Base-by-base conservation (phyloP, 2,888 invertebrate genomes). In the Asteroscopus sphinx region DNA sequence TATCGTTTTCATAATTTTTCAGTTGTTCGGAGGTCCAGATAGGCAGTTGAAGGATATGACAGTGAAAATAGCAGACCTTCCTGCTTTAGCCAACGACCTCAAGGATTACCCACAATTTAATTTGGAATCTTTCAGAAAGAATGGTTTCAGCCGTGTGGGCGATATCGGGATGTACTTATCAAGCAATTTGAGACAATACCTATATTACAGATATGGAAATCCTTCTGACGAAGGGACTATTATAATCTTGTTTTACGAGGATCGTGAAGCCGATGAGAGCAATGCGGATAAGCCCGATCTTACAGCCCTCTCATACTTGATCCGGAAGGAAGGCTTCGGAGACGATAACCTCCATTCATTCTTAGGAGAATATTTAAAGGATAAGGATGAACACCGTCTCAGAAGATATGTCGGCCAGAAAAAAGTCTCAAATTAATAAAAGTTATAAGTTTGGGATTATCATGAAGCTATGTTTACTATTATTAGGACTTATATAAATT, bases 141-240 rank as follows among this genome's bases (percentile, higher is more conserved):
- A 68, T 7, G 80, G 79, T 9, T 70, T 81, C 49, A 61, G 35
- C 32, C 71, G 63, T 8, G 46, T 69, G 2, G 82, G 77, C 0
- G 53, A 81, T 53, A 41, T 77, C 0, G 86, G 83, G 1, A 70
- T 80, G 15, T 88, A 83, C 53, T 5, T 85, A 3, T 85, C 89
- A 0, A 70, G 75, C 8, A 83, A 79, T 41, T 45, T 88, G 1
- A 63, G 80, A 0, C 68, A 85, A 9, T 87, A 76, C 48, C 54
- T 86, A 0, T 74, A 69, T 21, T 66, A 75, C 8, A 44, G 47
- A 1, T 48, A 65, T 3, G 83, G 80, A 0, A 57, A 76, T 3
- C 69, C 78, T 0, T 36, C 51, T 0, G 85, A 83, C 1, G 83
- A 87, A 64, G 87, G 82, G 0, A 42, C 80, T 0, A 35, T 85